A percentile compares a stretch with the other conserved stretches of the same genome.
phyloP scores from a whole-genome alignment of 2,797 vertebrate genomes.

The Sternarchorhynchus goeldii region DNA sequence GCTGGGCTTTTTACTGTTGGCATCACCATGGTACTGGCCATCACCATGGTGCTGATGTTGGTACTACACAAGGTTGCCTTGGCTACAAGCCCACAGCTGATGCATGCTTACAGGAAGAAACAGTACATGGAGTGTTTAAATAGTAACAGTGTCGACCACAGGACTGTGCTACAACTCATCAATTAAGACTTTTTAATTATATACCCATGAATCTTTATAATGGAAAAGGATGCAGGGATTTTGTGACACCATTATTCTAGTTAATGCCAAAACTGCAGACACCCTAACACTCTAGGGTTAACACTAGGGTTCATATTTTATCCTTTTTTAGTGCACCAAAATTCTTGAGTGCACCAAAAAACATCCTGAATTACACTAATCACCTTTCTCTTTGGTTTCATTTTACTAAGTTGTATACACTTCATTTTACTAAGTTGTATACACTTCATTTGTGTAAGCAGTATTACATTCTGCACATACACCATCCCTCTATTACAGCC shows the following conservation, averaged over 20 bases:
- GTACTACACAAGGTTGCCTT: conserved; percentile 24
- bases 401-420: conserved; percentile 30
- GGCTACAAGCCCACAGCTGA: conserved; percentile 11
- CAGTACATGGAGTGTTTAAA: neutral
- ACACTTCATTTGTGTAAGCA: neutral
- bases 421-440: conserved; percentile 29
- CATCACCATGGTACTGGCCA: conserved; percentile 30
- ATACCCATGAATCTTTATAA: conserved; percentile 19
- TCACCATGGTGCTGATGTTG: conserved; percentile 44
- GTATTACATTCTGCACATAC: conserved; percentile 6
- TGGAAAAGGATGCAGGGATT: neutral
- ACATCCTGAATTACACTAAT: neutral
- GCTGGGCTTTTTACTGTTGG: conserved; percentile 7
- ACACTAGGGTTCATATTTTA: neutral
- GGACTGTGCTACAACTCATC: conserved; percentile 21
- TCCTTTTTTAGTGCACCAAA: conserved; percentile 2
- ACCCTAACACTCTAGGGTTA: neutral
- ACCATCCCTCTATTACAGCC: neutral
- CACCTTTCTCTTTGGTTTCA: conserved; percentile 44
- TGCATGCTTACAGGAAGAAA: conserved; percentile 20
- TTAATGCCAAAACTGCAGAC: neutral
- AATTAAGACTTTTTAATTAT: conserved; percentile 10
- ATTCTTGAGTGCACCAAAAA: neutral
- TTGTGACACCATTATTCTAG: neutral
- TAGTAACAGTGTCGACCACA: neutral